Evolutionary conservation across 1,140 invertebrate genomes (phyloP), one percentile per base, ranked within the genome.

Genomic region (Littorina saxatilis): DNA sequence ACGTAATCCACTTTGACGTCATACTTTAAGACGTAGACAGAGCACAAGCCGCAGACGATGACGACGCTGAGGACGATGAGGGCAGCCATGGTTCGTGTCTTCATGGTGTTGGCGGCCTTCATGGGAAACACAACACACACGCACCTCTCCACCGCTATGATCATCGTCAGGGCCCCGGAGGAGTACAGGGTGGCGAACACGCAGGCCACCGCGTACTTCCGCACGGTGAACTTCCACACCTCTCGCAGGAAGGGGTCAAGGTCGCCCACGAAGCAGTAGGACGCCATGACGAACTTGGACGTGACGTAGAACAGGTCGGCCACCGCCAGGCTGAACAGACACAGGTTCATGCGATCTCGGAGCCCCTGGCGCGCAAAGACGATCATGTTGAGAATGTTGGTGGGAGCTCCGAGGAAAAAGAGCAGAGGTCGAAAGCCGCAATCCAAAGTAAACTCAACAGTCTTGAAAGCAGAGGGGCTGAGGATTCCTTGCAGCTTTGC

Each of bases 331-430:
- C 37, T 43, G 43, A 73, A 73, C 5, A 73, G 43, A n/a, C 70
- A 73, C 7, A 47, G 17, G 35, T 73, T 73, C 70, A 73, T 73
- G 7, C 70, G 70, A 29, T 73, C 70, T 27, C n/a, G 17, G 4
- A 73, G 43, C 5, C 70, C 70, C 20, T 73, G 70, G 20, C 70
- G 70, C 11, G 15, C 47, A 35, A 73, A 73, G 40, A 73, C 39
- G 70, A 73, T 73, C 70, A 73, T 29, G 43, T 52, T 73, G n/a
- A 73, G 70, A 7, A 73, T 2, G 40, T 73, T 73, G n/a, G 70
- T 52, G 3, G 70, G 70, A 27, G 43, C 39, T 7, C 70, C 70
- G n/a, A 73, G 29, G 40, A 73, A 73, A 35, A 73, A 73, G n/a
- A 73, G 50, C 7, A 52, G n/a, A 0, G 35, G 68, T 29, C 1